phyloP scores from a whole-genome alignment of 1,140 invertebrate genomes.

The Drosophila ironensis region DNA sequence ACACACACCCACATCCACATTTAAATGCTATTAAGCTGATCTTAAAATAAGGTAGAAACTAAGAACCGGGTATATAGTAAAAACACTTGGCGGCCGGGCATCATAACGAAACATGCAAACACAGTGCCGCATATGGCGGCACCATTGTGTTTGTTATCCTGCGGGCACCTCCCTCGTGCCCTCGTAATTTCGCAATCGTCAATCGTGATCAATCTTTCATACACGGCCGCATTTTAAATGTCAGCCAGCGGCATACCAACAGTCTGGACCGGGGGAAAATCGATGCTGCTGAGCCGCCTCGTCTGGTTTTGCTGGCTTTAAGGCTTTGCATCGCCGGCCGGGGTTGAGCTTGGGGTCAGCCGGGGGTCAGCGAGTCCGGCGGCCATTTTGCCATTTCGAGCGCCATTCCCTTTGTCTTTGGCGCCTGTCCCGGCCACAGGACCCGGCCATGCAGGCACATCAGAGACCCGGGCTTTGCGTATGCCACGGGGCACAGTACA shows the following conservation, averaged over 20 bases:
- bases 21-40: no score
- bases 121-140: background rate
- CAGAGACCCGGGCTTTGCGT: conserved; percentile 5
- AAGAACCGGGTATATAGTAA: no score
- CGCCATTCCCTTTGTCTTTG: conserved; percentile 71
- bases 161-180: conserved; percentile 17
- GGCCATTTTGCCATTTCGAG: conserved; percentile 67
- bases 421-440: conserved; percentile 31
- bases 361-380: conserved; percentile 22
- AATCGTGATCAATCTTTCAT: conserved; percentile 74
- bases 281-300: conserved; percentile 31
- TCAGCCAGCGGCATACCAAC: conserved; percentile 35
- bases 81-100: conserved; percentile 20
- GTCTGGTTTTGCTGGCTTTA: conserved; percentile 34
- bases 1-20: no score
- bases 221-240: conserved; percentile 55
- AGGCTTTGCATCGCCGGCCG: conserved; percentile 14
- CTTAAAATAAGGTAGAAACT: no score
- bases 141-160: conserved; percentile 42
- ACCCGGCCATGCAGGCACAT: conserved; percentile 10
- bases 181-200: conserved; percentile 39
- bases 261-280: conserved; percentile 49
- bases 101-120: conserved; percentile 26
- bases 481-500: conserved; percentile 57
- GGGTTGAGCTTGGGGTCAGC: conserved; percentile 15